Base-by-base conservation (phyloP, 2,888 invertebrate genomes). In the Sipunculus nudus region DNA sequence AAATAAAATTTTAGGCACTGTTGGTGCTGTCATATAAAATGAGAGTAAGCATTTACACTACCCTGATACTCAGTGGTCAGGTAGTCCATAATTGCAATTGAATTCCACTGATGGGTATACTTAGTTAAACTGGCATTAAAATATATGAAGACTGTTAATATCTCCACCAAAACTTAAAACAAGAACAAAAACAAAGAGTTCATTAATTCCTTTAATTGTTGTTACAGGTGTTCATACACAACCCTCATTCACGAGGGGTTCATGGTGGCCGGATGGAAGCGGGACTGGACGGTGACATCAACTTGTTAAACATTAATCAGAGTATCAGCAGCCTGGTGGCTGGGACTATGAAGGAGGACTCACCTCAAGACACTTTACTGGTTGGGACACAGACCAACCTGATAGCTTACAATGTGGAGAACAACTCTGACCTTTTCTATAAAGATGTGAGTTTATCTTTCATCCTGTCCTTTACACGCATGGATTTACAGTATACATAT, bases 371-470 rank as follows among this genome's bases (percentile, higher is more conserved):
- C 78, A 86, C 92, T 74, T 86, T 96, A 35, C 86, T 95, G 23
- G 89, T 96, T 65, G 95, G 95, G 38, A 91, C 91, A 1, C 85
- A 87, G 45, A 89, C 89, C 2, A 90, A 89, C 76, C 83, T 93
- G 4, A 84, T 92, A 53, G 94, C 91, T 0, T 96, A 94, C 83
- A 93, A 96, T 83, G 92, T 96, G 3, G 91, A 94, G 79, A 92
- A 94, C 73, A 96, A 96, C 84, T 88, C 90, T 21, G 96, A 96
- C 80, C 84, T 96, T 1, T 96, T 96, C 83, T 94, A 92, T 81
- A 92, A 91, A 85, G 94, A 96, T 84, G 89, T 89, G 63, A 72
- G 76, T 67, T 28, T n/a, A n/a, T 19, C n/a, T n/a, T n/a, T n/a
- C n/a, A 49, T 13, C 40, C 16, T 64, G 16, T 43, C 43, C 16